Evolutionary conservation across 1,140 invertebrate genomes (phyloP).

Genomic region (Drosophila nikananu): DNA sequence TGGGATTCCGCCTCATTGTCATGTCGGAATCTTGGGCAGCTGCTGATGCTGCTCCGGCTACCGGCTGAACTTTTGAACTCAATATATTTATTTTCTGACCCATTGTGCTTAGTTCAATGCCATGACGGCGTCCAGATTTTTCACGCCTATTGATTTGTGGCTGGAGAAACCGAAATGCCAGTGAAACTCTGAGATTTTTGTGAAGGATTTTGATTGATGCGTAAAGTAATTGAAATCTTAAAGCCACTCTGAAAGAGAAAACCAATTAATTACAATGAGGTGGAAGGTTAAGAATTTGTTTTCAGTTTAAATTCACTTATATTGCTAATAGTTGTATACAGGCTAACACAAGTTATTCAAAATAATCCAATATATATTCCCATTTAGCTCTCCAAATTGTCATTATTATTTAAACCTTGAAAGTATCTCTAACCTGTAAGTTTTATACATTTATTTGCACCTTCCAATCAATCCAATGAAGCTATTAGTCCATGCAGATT

Average conservation of each 20-base stretch:
- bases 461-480: constrained; percentile 20
- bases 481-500: constrained; percentile 9
- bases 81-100: constrained; percentile 14
- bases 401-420: not conserved
- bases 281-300: not conserved
- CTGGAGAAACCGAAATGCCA: constrained; percentile 31
- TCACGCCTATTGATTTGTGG: constrained; percentile 27
- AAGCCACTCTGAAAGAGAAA: constrained; percentile 16
- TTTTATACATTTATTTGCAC: not conserved
- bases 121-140: constrained; percentile 36
- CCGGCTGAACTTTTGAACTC: constrained; percentile 61
- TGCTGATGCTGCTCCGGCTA: constrained; percentile 48
- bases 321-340: not conserved
- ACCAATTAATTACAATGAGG: not conserved
- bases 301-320: not conserved
- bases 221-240: constrained; percentile 26
- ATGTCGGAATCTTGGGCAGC: constrained; percentile 33
- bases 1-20: constrained; percentile 48
- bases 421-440: not conserved
- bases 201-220: constrained; percentile 49
- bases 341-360: not conserved
- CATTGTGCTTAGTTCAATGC: constrained; percentile 63
- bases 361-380: not conserved
- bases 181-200: constrained; percentile 48
- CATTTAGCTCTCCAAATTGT: not conserved